Conservation (phyloP, 30 jellyfish, hydroid and myxozoan genomes). For the Hydractinia symbiolongicarpus region DNA sequence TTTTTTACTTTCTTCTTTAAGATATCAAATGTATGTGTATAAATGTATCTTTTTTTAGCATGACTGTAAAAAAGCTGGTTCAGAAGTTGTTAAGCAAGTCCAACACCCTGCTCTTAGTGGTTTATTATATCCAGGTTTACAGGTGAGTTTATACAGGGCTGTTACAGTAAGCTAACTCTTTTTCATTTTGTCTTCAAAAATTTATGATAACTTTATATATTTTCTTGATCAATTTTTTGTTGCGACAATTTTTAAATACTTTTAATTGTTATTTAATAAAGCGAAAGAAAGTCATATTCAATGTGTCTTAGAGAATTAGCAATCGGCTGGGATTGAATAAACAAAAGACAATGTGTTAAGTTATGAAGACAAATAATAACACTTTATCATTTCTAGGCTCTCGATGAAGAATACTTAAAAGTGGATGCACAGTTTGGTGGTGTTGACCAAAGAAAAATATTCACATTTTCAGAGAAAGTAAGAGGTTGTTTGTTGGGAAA, state of each 20-base stretch:
- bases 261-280: no score
- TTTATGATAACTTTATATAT: no score
- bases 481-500: not conserved
- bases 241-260: not conserved
- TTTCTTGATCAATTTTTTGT: not conserved
- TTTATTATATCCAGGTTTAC: conserved; percentile 94
- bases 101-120: conserved; percentile 97
- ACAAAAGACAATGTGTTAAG: no score
- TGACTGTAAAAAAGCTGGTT: conserved; percentile 99
- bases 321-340: no score
- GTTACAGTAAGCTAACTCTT: not conserved
- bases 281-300: no score
- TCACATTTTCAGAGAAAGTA: conserved; percentile 99
- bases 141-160: conserved; percentile 36
- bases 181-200: no score
- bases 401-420: conserved; percentile 93
- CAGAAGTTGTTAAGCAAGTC: conserved; percentile 99
- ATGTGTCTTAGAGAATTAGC: no score
- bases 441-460: conserved; percentile 96
- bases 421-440: conserved; percentile 99
- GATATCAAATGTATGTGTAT: not conserved
- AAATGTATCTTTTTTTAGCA: conserved; percentile 52
- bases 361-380: no score
- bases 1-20: not conserved
- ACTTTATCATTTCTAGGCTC: conserved; percentile 53